Evolutionary conservation across 2,888 invertebrate genomes (phyloP), one percentile per base, ranked within the genome.

Genomic region (Nomada fabriciana): DNA sequence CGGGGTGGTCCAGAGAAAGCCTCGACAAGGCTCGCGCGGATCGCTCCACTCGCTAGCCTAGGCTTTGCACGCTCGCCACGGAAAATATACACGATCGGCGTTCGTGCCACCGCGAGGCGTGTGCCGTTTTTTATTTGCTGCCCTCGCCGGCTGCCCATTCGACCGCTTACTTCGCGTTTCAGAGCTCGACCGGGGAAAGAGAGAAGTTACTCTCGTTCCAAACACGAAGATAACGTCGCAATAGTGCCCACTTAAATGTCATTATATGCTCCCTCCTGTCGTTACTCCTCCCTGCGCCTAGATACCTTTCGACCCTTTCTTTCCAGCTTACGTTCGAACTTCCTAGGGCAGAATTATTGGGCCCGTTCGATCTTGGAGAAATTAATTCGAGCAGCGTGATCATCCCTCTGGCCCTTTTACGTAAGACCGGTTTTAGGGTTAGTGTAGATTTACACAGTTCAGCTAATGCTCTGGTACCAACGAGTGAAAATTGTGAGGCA

Each of bases 1-100:
- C 93, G 93, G 92, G 91, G 92, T 93, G 92, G 91, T 91, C 91
- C 93, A 92, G 93, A 93, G 93, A 93, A 93, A 93, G 93, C 93
- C 91, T 91, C 89, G 86, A 64, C 83, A 64, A 80, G 83, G 75
- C 78, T 87, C 73, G 86, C 83, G 72, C 84, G 55, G 70, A 52
- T 69, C 70, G 69, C 65, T 80, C 76, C 78, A 87, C 87, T 88
- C 88, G 86, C 87, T 77, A 79, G 72, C 80, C 79, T 70, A 69
- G 68, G 42, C 18, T 80, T 47, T 59, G 80, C 76, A 77, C 65
- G 70, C 42, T 67, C 77, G 53, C 65, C 53, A 53, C 52, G 78
- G 80, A 83, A 86, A 82, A 84, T 80, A 86, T 84, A 85, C 84
- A 87, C 86, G 53, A 43, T 3, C 57, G 78, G 68, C 84, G 71